phyloP scores from a whole-genome alignment of 1,140 invertebrate genomes.

The Atopsyche davidsoni region DNA sequence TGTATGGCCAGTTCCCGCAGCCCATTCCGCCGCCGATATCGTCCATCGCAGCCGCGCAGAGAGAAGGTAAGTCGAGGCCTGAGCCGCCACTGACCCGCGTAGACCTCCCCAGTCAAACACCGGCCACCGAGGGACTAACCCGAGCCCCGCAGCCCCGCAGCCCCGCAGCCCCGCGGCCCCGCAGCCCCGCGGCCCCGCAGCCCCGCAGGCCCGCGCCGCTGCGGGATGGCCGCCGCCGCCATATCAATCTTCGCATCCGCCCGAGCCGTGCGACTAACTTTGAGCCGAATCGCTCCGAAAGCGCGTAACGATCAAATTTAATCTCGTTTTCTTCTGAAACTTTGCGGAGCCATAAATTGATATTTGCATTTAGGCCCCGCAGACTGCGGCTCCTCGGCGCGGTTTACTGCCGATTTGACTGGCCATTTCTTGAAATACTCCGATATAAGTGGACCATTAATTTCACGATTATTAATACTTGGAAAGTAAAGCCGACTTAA shows the following conservation, averaged over 20 bases:
- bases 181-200: no score
- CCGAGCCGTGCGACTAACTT: background rate
- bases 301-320: slow-evolving; percentile 10
- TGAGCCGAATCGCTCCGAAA: background rate
- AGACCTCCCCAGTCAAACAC: background rate
- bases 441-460: no score
- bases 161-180: no score
- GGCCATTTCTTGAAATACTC: no score
- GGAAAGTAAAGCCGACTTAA: no score
- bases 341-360: slow-evolving; percentile 9
- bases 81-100: slow-evolving; percentile 3
- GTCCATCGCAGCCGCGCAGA: slow-evolving; percentile 82
- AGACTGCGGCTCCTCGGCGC: background rate
- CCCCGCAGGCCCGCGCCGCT: no score
- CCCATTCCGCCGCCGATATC: slow-evolving; percentile 87
- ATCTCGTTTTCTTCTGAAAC: slow-evolving; percentile 5
- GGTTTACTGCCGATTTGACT: slow-evolving; percentile 2
- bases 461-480: no score
- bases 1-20: slow-evolving; percentile 94
- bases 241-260: no score
- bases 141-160: no score
- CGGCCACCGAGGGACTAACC: no score
- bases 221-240: no score
- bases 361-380: slow-evolving; percentile 7
- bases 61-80: slow-evolving; percentile 79